Conservation (phyloP, 2,797 vertebrate species). For the Sebastes dallii region DNA sequence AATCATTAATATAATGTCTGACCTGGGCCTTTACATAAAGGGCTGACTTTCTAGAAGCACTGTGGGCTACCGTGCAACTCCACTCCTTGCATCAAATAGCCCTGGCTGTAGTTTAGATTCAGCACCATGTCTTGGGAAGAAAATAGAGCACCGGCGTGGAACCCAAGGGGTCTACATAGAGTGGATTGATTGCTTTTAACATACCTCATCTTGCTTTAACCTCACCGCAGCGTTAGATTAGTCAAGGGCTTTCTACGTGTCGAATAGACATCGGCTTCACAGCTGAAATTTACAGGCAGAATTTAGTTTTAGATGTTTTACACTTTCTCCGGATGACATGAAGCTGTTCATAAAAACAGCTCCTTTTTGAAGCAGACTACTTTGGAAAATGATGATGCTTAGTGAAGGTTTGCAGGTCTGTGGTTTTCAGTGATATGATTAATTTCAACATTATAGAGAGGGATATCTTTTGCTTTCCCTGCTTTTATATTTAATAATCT, state of each 20-base stretch:
- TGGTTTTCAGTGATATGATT: background rate
- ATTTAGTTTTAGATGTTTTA: conserved; percentile 16
- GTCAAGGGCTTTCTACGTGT: conserved; percentile 27
- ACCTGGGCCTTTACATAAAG: background rate
- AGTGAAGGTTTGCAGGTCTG: background rate
- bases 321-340: background rate
- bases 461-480: background rate
- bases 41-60: background rate
- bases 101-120: conserved; percentile 42
- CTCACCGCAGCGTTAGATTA: background rate
- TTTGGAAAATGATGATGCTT: background rate
- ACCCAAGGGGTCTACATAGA: conserved; percentile 29
- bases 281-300: background rate
- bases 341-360: background rate
- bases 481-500: background rate
- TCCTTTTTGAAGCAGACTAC: background rate
- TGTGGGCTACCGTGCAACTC: background rate
- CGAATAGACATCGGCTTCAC: background rate
- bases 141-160: conserved; percentile 32
- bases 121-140: conserved; percentile 29
- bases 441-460: background rate
- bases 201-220: conserved; percentile 22
- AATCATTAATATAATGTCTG: conserved; percentile 24
- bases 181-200: conserved; percentile 57
- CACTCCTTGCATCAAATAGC: conserved; percentile 17